A percentile compares a stretch with the other conserved stretches of the same genome.
These are phyloP conservation scores for Protophormia terraenovae DNA, from an alignment of 2,888 invertebrate species.

Conservation along the genomic window DNA sequence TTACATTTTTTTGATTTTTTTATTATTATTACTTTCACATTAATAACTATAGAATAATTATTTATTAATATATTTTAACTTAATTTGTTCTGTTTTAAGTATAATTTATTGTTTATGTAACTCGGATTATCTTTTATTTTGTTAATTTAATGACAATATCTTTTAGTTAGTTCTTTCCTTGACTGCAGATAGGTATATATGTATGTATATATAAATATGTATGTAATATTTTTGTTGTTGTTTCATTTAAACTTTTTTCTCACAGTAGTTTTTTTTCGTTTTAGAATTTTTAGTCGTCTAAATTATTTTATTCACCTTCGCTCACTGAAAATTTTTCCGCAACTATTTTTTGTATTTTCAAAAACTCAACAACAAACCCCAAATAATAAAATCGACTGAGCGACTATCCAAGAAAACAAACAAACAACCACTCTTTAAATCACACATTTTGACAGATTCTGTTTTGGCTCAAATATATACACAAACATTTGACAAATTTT, in stretches of 20 bases:
- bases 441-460: constrained; percentile 29
- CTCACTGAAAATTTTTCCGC: constrained; percentile 58
- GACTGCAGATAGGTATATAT: no score
- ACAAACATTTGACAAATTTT: constrained; percentile 34
- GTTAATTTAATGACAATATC: constrained; percentile 43
- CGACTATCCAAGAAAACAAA: no score
- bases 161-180: constrained; percentile 43
- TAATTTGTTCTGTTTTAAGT: background rate
- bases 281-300: background rate
- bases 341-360: constrained; percentile 51
- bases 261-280: constrained; percentile 24
- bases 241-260: constrained; percentile 23
- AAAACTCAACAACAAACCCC: constrained; percentile 50
- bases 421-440: constrained; percentile 1
- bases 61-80: background rate
- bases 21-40: background rate
- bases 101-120: constrained; percentile 61
- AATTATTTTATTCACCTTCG: constrained; percentile 41
- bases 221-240: background rate
- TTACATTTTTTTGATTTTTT: constrained; percentile 35
- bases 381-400: constrained; percentile 2
- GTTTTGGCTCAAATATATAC: background rate
- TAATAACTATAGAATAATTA: background rate
- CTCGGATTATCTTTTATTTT: constrained; percentile 16
- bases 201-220: no score